A percentile compares a stretch with the other conserved stretches of the same genome.
Conservation (phyloP, 2,797 vertebrate species). For the Antennarius maculatus region DNA sequence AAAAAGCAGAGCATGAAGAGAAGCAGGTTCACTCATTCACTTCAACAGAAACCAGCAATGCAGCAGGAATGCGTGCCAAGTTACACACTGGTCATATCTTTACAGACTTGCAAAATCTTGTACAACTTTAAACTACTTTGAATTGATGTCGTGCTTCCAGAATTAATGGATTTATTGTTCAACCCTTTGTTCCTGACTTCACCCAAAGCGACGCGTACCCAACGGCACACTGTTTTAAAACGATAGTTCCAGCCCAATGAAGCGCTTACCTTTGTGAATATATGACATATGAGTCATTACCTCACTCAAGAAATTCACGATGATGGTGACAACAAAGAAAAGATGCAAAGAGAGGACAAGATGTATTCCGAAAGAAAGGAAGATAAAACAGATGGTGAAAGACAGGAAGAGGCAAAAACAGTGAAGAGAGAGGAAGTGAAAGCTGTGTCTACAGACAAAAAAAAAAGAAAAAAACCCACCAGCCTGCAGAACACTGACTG, state of each 20-base stretch:
- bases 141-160: conserved; percentile 2
- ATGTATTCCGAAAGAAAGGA: conserved; percentile 9
- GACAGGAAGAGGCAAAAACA: conserved; percentile 27
- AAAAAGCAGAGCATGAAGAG: neutral
- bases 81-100: neutral
- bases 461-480: neutral
- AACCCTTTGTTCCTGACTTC: conserved; percentile 17
- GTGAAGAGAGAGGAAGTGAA: conserved; percentile 42
- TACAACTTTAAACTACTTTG: conserved; percentile 3
- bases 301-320: neutral
- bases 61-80: neutral
- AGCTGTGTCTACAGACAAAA: conserved; percentile 10
- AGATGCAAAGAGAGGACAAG: neutral
- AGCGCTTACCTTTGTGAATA: neutral
- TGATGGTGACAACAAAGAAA: neutral
- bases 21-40: neutral
- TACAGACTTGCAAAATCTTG: neutral
- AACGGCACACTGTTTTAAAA: conserved; percentile 17
- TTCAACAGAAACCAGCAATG: neutral
- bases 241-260: neutral
- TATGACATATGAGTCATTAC: neutral
- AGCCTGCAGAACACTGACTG: neutral
- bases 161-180: neutral
- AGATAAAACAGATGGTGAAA: conserved; percentile 10
- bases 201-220: conserved; percentile 33